These are phyloP conservation scores for Neodiprion fabricii DNA, from an alignment of 1,140 invertebrate species.

Conservation along the genomic window DNA sequence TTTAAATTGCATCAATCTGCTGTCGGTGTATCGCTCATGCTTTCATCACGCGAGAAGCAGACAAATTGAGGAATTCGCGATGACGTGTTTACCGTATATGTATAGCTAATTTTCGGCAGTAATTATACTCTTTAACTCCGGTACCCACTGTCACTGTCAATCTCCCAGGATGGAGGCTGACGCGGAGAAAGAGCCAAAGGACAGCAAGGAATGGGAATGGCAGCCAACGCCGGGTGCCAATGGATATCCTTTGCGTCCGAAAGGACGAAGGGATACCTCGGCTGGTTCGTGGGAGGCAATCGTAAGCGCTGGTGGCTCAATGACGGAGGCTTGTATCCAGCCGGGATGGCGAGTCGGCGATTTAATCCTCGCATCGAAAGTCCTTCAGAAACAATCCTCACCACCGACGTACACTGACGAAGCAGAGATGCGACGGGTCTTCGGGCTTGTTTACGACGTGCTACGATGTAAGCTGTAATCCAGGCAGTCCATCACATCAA, in stretches of 20 bases:
- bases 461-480: conserved; percentile 72
- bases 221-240: conserved; percentile 30
- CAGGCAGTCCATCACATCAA: conserved; percentile 5
- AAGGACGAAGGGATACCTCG: conserved; percentile 20
- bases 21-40: not conserved
- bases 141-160: not conserved
- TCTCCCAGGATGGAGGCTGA: conserved; percentile 14
- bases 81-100: too few species aligned
- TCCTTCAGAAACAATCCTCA: conserved; percentile 34
- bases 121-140: too few species aligned
- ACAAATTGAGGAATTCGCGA: too few species aligned
- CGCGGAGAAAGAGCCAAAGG: conserved; percentile 15
- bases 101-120: too few species aligned
- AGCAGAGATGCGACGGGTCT: conserved; percentile 79
- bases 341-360: conserved; percentile 50
- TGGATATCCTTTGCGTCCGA: conserved; percentile 26
- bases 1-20: not conserved
- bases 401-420: conserved; percentile 63
- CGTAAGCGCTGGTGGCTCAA: conserved; percentile 26
- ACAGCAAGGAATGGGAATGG: conserved; percentile 44
- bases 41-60: not conserved
- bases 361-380: conserved; percentile 42
- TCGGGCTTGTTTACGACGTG: conserved; percentile 79
- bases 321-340: conserved; percentile 39
- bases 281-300: conserved; percentile 11